Evolutionary conservation across 2,113 vertebrate genomes (phyloP), one percentile per base, ranked within the genome.

Genomic region (Sinocyclocheilus anophthalmus): DNA sequence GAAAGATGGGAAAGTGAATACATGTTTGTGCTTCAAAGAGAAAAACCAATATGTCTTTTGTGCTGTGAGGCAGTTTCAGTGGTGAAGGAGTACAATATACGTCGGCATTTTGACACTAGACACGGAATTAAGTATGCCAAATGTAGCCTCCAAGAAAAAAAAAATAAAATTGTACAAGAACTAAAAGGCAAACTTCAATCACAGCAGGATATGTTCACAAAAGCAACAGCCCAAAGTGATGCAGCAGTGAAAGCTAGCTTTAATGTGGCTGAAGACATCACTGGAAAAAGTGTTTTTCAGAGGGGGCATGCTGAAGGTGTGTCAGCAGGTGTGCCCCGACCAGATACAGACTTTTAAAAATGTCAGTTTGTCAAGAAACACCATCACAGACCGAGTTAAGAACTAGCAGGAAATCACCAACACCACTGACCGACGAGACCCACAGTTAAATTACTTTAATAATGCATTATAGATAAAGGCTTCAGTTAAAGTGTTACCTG

Each of bases 281-380:
- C 55, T 6, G 0, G 20, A 0, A 3, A 57, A 22, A 33, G 55
- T 57, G 18, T 57, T 57, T 57, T 57, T 57, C 55, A 57, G 55
- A 22, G 55, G 18, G 18, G 7, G 55, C 16, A 57, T 59, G 57
- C 22, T 59, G 20, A 59, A 59, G 57, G 57, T n/a, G 22, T 59
- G 20, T 59, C 18, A 57, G 55, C 55, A 57, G 55, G 55, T 57
- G 55, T 57, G 55, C 55, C 57, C 57, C 20, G 57, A 93, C 22
- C 87, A 91, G 86, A 50, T 73, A 87, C 86, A 90, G 79, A 77
- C 83, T 90, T 91, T 88, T 84, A 81, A 90, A 77, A 92, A 90
- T 88, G 65, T 92, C 87, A 88, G 91, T 79, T 92, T 91, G 18
- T 92, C 81, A 89, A 91, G 90, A 90, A 93, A 90, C 88, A 90